Conservation (phyloP, 2,797 vertebrate species). For the Hypotaenidia okinawae region DNA sequence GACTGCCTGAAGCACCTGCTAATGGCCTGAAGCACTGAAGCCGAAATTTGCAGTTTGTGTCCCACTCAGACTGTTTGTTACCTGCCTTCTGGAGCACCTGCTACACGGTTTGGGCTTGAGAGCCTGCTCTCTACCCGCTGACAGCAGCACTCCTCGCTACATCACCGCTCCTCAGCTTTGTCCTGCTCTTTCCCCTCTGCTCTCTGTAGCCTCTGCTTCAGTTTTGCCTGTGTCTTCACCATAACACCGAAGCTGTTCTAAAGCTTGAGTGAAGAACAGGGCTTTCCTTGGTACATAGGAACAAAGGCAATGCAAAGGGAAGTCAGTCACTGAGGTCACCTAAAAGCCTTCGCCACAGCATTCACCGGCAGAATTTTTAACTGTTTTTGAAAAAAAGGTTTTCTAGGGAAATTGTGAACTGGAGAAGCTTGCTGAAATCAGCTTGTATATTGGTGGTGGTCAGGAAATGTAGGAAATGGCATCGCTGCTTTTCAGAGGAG, state of each 20-base stretch:
- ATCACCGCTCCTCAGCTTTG: background rate
- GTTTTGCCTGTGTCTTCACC: background rate
- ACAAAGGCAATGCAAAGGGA: background rate
- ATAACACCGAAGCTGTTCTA: background rate
- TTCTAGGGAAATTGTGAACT: background rate
- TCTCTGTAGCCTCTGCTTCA: background rate
- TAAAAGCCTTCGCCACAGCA: background rate
- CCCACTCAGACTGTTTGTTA: slow-evolving; percentile 58
- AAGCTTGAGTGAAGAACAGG: background rate
- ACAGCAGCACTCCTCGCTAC: background rate
- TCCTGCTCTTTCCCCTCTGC: background rate
- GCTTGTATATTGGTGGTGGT: background rate
- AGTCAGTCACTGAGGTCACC: background rate
- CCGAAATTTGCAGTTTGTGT: slow-evolving; percentile 53
- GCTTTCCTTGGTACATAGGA: background rate
- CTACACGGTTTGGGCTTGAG: slow-evolving; percentile 29
- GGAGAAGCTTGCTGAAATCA: background rate
- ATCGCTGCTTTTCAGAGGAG: background rate
- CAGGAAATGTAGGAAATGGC: background rate
- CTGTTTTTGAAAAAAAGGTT: background rate
- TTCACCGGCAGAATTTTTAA: background rate
- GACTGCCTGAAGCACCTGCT: slow-evolving; percentile 72
- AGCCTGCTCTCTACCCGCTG: slow-evolving; percentile 8
- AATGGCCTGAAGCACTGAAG: slow-evolving; percentile 63
- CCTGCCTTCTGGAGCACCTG: slow-evolving; percentile 75